phyloP scores from a whole-genome alignment of 2,113 vertebrate genomes.

The Amphiprion percula region DNA sequence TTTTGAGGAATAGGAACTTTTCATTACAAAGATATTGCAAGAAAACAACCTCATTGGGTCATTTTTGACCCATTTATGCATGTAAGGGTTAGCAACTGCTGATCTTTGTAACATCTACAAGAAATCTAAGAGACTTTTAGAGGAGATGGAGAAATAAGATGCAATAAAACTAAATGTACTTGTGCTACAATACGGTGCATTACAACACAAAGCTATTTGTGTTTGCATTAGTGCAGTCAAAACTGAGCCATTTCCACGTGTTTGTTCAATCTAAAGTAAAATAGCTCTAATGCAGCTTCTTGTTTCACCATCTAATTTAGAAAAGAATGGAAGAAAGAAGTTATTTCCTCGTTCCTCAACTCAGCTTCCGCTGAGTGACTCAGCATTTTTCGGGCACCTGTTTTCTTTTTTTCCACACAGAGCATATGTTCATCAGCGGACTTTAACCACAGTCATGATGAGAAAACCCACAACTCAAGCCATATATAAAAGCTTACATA shows the following conservation, averaged over 20 bases:
- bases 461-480: not conserved
- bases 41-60: too few species aligned
- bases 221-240: not conserved
- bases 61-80: too few species aligned
- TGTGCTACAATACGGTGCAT: too few species aligned
- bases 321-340: slow-evolving; percentile 30
- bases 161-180: too few species aligned
- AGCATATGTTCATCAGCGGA: slow-evolving; percentile 15
- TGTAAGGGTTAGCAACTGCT: too few species aligned
- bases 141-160: too few species aligned
- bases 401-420: slow-evolving; percentile 6
- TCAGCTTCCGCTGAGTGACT: slow-evolving; percentile 26
- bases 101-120: too few species aligned
- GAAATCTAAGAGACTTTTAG: too few species aligned
- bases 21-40: too few species aligned
- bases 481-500: too few species aligned
- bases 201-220: not conserved
- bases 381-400: not conserved
- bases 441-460: not conserved
- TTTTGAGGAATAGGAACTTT: too few species aligned
- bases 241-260: not conserved
- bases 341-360: slow-evolving; percentile 31
- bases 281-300: not conserved
- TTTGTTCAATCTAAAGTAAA: not conserved
- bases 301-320: not conserved